Evolutionary conservation across 1,140 invertebrate species (phyloP).

Genomic region (Acromyrmex echinatior): DNA sequence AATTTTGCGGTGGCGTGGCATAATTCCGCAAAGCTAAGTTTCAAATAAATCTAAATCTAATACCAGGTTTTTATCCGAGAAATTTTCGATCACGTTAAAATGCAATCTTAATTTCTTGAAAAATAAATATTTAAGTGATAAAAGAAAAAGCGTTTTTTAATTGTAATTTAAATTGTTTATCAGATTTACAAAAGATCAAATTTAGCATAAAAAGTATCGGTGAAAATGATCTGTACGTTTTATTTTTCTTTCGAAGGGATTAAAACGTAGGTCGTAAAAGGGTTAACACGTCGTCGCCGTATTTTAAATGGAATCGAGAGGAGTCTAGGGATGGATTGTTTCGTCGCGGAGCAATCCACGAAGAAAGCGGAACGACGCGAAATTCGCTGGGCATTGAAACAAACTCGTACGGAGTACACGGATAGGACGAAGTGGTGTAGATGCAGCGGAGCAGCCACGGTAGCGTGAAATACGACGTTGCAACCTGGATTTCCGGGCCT

Average conservation of each 20-base stretch:
- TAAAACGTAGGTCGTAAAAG: slow-evolving; percentile 4
- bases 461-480: slow-evolving; percentile 62
- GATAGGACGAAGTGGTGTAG: slow-evolving; percentile 44
- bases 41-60: neutral
- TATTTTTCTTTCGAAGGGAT: neutral
- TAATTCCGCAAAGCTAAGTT: neutral
- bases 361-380: slow-evolving; percentile 58
- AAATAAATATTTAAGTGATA: neutral
- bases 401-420: slow-evolving; percentile 33
- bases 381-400: slow-evolving; percentile 50
- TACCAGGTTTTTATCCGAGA: neutral
- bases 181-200: neutral
- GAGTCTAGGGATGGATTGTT: slow-evolving; percentile 22
- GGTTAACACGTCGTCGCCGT: neutral
- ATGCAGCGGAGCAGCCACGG: slow-evolving; percentile 41
- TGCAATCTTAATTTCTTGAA: neutral
- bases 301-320: neutral
- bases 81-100: neutral
- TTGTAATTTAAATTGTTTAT: slow-evolving; percentile 13
- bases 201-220: neutral
- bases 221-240: neutral
- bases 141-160: neutral
- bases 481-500: slow-evolving; percentile 63
- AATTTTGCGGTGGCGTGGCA: neutral
- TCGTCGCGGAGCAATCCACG: slow-evolving; percentile 42